These are phyloP conservation scores for Drosophila vallismaia DNA, from an alignment of 2,888 invertebrate species.

Conservation along the genomic window DNA sequence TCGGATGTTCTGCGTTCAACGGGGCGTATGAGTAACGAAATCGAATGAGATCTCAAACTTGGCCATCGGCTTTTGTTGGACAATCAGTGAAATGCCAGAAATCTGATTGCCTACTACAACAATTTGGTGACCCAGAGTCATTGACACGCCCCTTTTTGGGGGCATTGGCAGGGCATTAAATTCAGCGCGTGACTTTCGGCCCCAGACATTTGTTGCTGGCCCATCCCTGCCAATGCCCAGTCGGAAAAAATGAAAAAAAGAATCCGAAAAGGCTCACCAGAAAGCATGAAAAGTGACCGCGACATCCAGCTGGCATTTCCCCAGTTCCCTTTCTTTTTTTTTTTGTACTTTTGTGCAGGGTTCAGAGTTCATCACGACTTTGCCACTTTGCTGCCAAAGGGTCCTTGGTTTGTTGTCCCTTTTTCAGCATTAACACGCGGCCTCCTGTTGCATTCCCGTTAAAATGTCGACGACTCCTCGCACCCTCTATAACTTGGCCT, in stretches of 20 bases:
- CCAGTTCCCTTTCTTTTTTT: conserved; percentile 3
- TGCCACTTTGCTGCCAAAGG: conserved; percentile 50
- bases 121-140: conserved; percentile 48
- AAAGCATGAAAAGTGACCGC: conserved; percentile 61
- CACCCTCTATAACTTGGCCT: conserved; percentile 44
- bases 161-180: conserved; percentile 48
- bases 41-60: conserved; percentile 20
- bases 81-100: conserved; percentile 35
- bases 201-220: conserved; percentile 37
- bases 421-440: conserved; percentile 61
- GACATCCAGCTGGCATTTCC: conserved; percentile 29
- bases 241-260: conserved; percentile 33
- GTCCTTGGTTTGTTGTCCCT: conserved; percentile 43
- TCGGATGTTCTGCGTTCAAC: conserved; percentile 24
- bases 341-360: conserved; percentile 3
- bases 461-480: conserved; percentile 37
- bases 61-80: conserved; percentile 14
- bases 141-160: conserved; percentile 44
- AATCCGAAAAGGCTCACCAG: conserved; percentile 49
- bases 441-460: conserved; percentile 68
- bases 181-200: conserved; percentile 44
- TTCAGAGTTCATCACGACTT: conserved; percentile 61
- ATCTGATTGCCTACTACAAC: conserved; percentile 26
- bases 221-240: conserved; percentile 12
- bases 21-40: conserved; percentile 37